Evolutionary conservation across 2,797 vertebrate genomes (phyloP).

Genomic region (Acanthopagrus latus): DNA sequence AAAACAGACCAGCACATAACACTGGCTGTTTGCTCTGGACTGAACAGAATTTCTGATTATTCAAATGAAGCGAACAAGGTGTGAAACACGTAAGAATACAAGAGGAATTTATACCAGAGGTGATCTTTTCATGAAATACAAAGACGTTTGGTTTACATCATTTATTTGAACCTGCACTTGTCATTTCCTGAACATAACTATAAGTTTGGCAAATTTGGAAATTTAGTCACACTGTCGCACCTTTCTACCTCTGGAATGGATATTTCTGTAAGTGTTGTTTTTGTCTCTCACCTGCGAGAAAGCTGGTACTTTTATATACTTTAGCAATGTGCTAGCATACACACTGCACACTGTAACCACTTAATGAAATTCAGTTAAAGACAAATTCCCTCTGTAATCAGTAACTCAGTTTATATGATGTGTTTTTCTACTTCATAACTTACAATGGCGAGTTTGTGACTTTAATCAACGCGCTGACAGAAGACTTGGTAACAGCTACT

Average conservation of each 20-base stretch:
- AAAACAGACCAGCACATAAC: constrained; percentile 36
- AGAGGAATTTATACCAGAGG: neutral
- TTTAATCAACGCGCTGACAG: neutral
- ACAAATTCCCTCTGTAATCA: neutral
- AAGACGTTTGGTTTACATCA: neutral
- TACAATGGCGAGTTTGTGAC: neutral
- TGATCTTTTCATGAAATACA: neutral
- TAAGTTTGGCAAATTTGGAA: neutral
- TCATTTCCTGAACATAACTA: neutral
- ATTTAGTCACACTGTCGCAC: neutral
- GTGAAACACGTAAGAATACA: neutral
- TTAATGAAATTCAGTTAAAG: neutral
- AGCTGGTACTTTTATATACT: constrained; percentile 1
- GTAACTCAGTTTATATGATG: neutral
- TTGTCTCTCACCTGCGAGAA: constrained; percentile 13
- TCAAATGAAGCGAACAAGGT: neutral
- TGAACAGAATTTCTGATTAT: constrained; percentile 7
- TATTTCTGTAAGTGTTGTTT: constrained; percentile 19
- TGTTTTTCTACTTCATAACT: neutral
- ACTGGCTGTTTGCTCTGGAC: neutral
- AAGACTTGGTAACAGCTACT: neutral
- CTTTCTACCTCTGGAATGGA: neutral
- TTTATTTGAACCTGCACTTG: neutral
- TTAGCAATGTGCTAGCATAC: neutral
- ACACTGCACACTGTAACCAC: neutral